Percentiles rank a stretch among this genome's conserved stretches.
Conservation (phyloP, 2,113 vertebrate genomes). For the Rhodinocichla rosea region DNA sequence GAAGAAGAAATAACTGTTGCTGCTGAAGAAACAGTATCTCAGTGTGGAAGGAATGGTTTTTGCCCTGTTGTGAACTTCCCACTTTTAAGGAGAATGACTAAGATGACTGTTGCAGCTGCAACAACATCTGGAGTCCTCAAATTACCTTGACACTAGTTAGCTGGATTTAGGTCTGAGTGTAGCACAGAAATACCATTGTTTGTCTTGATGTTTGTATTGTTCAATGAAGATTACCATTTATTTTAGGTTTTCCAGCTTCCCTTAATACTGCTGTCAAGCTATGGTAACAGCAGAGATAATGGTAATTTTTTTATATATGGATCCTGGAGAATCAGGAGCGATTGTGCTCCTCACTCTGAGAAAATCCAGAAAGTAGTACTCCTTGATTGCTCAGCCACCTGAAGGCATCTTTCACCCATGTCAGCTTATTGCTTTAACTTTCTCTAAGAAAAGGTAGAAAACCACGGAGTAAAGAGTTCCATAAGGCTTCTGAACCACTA, state of each 20-base stretch:
- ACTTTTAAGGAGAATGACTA: conserved; percentile 4
- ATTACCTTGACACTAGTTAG: conserved; percentile 40
- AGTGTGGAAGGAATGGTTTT: not conserved
- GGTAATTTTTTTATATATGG: not conserved
- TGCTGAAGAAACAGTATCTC: conserved; percentile 13
- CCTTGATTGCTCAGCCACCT: not conserved
- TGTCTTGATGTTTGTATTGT: not conserved
- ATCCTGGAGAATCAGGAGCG: not conserved
- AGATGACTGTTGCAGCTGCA: conserved; percentile 52
- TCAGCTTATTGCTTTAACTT: not conserved
- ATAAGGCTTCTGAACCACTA: not conserved
- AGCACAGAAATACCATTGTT: conserved; percentile 27
- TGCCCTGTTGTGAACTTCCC: conserved; percentile 13
- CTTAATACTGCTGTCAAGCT: not conserved
- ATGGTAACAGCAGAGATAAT: not conserved
- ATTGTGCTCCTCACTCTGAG: not conserved
- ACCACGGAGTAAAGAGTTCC: not conserved
- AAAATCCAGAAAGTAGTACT: not conserved
- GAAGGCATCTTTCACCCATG: not conserved
- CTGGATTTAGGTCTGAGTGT: not conserved
- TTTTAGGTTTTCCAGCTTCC: not conserved
- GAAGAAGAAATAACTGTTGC: conserved; percentile 6
- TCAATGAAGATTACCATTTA: not conserved
- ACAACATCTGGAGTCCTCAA: conserved; percentile 59
- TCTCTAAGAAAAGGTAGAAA: not conserved